phyloP scores from a whole-genome alignment of 2,113 vertebrate genomes.

The Tamias sibiricus region DNA sequence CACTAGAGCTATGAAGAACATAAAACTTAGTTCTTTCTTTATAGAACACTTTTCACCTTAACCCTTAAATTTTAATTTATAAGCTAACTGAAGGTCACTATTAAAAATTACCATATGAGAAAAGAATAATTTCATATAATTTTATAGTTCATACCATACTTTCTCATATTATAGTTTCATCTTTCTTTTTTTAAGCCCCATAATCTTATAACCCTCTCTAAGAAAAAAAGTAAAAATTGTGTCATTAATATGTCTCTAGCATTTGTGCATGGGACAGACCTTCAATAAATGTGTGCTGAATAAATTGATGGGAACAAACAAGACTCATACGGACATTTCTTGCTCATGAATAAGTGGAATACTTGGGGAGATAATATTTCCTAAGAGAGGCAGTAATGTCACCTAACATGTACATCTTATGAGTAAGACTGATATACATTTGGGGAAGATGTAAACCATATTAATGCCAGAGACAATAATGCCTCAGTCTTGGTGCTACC shows the following conservation, averaged over 20 bases:
- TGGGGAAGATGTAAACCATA: not conserved
- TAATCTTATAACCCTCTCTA: not conserved
- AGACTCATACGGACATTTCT: not conserved
- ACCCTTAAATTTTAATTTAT: not conserved
- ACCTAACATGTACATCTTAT: not conserved
- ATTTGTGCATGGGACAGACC: not conserved
- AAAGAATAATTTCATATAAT: not conserved
- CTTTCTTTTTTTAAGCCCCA: not conserved
- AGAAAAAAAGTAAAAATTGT: not conserved
- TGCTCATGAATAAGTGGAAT: not conserved
- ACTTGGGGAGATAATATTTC: not conserved
- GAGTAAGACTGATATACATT: not conserved
- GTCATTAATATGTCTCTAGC: too few species aligned
- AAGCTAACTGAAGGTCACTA: not conserved
- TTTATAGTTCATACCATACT: not conserved
- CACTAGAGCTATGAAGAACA: not conserved
- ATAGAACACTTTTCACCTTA: not conserved
- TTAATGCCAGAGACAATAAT: not conserved
- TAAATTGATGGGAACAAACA: not conserved
- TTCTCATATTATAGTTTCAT: not conserved
- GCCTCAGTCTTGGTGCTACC: not conserved
- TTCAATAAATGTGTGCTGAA: not conserved
- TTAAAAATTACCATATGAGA: not conserved
- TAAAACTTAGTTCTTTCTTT: not conserved
- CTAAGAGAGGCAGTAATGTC: not conserved